phyloP scores from a whole-genome alignment of 2,888 invertebrate genomes.

The Sipha maydis region DNA sequence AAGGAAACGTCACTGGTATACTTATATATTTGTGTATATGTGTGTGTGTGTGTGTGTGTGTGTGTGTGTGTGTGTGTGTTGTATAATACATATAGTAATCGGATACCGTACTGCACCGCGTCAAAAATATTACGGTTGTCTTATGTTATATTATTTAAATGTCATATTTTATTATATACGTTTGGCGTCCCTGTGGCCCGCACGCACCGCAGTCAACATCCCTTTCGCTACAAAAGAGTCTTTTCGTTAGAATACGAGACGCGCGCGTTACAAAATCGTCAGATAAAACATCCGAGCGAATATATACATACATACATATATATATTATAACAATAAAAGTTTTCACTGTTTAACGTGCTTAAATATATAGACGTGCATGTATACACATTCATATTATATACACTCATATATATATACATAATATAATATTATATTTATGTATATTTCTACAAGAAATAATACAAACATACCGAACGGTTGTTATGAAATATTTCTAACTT shows the following conservation, averaged over 20 bases:
- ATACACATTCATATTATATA: too few species aligned
- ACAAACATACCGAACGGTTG: background rate
- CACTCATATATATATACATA: too few species aligned
- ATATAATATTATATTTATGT: background rate
- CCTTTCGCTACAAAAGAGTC: background rate
- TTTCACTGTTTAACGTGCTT: constrained; percentile 22
- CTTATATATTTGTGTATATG: too few species aligned
- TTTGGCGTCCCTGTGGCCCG: background rate
- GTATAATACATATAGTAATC: background rate
- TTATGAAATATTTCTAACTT: background rate
- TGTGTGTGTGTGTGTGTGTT: background rate
- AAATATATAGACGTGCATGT: background rate
- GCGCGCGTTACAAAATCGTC: background rate
- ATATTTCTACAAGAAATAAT: background rate
- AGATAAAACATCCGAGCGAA: background rate
- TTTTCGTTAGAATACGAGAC: background rate
- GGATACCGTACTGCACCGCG: constrained; percentile 13
- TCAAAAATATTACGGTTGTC: constrained; percentile 26
- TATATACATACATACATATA: background rate
- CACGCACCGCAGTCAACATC: background rate
- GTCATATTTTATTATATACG: constrained; percentile 20
- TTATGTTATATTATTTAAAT: constrained; percentile 36
- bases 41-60: background rate
- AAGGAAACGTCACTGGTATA: constrained; percentile 28
- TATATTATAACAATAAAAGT: constrained; percentile 17